A percentile compares a stretch with the other conserved stretches of the same genome.
phyloP scores from a whole-genome alignment of 2,113 vertebrate genomes.

The Calidris pugnax region DNA sequence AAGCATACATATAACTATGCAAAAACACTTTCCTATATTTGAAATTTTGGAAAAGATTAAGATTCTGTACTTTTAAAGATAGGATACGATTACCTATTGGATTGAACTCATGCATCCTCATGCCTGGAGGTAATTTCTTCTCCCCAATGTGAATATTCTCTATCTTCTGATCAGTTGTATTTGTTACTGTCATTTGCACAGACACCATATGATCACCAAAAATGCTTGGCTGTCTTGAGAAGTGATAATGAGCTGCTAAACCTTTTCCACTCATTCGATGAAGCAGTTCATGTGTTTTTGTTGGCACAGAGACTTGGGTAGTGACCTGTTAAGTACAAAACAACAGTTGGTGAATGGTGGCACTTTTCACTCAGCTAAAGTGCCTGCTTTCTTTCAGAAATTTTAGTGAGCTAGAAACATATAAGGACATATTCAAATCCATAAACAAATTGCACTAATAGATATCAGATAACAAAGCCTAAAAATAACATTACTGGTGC shows the following conservation, averaged over 20 bases:
- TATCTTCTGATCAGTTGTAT: conserved; percentile 83
- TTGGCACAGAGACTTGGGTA: conserved; percentile 81
- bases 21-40: background rate
- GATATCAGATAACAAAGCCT: background rate
- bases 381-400: background rate
- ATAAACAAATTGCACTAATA: background rate
- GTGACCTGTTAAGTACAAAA: conserved; percentile 76
- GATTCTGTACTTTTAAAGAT: background rate
- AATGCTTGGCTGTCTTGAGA: conserved; percentile 87
- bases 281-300: conserved; percentile 85
- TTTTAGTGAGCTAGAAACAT: background rate
- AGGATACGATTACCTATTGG: conserved; percentile 78
- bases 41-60: background rate
- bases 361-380: background rate
- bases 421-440: background rate
- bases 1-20: rapidly evolving
- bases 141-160: conserved; percentile 87
- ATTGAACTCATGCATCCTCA: conserved; percentile 86
- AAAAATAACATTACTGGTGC: background rate
- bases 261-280: conserved; percentile 96
- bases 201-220: conserved; percentile 87
- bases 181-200: conserved; percentile 86
- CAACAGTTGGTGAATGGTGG: background rate
- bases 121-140: conserved; percentile 75
- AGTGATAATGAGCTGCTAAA: conserved; percentile 88